Base-by-base conservation (phyloP, 2,888 invertebrate genomes). In the Toxonevra muliebris region DNA sequence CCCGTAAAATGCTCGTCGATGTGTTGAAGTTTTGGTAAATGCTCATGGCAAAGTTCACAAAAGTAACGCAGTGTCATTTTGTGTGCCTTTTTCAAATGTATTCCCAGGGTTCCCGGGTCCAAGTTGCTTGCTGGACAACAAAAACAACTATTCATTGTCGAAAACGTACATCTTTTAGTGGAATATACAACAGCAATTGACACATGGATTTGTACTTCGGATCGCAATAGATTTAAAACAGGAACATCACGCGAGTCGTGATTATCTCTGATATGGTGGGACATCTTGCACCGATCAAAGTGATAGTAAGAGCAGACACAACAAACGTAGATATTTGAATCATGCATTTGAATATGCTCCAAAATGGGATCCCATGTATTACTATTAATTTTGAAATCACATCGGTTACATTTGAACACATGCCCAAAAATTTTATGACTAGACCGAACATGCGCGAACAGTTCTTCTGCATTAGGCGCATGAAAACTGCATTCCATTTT, bases 231-330 rank as follows among this genome's bases (percentile, higher is more conserved):
- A 7, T 64, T 66, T 9, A 74, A 15, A 30, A 74, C 57, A 0
- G 73, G 72, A 11, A 73, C 74, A 61, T 75, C 75, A 2, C 75
- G 73, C 1, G 58, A 66, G n/a, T 69, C 59, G 64, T 75, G 75
- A 11, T 69, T 60, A 0, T 55, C 15, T 3, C 10, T n/a, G 52
- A 74, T 66, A n/a, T 75, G 75, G 1, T 7, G 11, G 0, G 61
- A 40, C 17, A 74, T 11, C 55, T 68, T 66, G 1, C 55, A 45
- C 11, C 71, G 69, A 54, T 65, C 66, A 55, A 67, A 65, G 11
- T 70, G 64, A 15, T 55, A 54, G 20, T 41, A 54, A 4, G 63
- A 61, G 54, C 72, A 69, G n/a, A 73, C 73, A 57, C 59, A 53
- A 40, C 75, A 76, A n/a, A 74, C 65, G 17, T 69, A 70, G 5